A percentile compares a stretch with the other conserved stretches of the same genome.
phyloP scores from a whole-genome alignment of 1,140 invertebrate species.

The Pachyrhynchus sulphureomaculatus region DNA sequence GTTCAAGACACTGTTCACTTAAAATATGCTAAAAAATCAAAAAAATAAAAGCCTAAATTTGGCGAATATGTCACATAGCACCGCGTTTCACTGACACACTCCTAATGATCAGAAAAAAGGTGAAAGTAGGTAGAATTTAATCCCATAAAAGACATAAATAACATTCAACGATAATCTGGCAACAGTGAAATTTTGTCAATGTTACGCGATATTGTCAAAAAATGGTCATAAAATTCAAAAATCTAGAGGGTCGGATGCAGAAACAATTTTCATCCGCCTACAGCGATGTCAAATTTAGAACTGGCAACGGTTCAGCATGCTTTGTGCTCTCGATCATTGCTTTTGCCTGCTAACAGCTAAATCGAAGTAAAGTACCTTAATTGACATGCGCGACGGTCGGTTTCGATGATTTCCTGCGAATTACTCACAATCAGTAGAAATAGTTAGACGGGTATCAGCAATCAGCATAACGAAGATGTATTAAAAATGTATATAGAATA shows the following conservation, averaged over 20 bases:
- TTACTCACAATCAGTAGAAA: background rate
- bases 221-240: too few species aligned
- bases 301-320: constrained; percentile 7
- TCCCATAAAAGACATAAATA: too few species aligned
- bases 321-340: background rate
- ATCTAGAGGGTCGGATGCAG: too few species aligned
- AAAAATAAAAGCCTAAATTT: background rate
- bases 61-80: constrained; percentile 20
- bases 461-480: too few species aligned
- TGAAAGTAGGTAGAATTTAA: background rate
- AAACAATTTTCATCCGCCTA: too few species aligned
- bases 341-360: constrained; percentile 2
- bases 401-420: background rate
- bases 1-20: too few species aligned
- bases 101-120: constrained; percentile 1
- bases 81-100: constrained; percentile 4
- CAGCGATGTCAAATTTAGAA: constrained; percentile 13
- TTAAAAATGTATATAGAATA: too few species aligned
- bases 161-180: too few species aligned
- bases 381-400: background rate
- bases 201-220: too few species aligned
- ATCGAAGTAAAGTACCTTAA: background rate
- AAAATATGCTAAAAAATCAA: too few species aligned
- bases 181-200: too few species aligned
- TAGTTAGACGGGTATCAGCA: background rate